Evolutionary conservation across 2,797 vertebrate species (phyloP).

Genomic region (Podarcis lilfordi): DNA sequence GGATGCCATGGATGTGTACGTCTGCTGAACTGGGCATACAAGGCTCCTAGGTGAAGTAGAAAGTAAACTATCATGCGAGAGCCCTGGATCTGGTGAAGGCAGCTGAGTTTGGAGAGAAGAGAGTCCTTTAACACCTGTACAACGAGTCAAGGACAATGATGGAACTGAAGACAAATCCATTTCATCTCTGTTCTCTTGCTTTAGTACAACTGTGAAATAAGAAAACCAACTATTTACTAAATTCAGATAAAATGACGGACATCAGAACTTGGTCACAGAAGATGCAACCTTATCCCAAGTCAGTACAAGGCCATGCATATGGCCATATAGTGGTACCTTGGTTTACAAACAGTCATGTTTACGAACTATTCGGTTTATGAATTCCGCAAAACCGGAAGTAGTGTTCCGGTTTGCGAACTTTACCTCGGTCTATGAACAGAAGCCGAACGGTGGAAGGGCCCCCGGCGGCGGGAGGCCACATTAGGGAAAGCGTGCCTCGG

Average conservation of each 20-base stretch:
- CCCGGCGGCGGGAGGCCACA: too few relatives aligned
- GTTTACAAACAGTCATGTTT: too few relatives aligned
- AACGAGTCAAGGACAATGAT: conserved; percentile 82
- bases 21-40: conserved; percentile 80
- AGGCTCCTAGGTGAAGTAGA: conserved; percentile 87
- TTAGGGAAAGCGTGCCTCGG: too few relatives aligned
- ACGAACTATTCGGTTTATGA: too few relatives aligned
- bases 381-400: too few relatives aligned
- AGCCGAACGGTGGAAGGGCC: too few relatives aligned
- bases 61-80: conserved; percentile 86
- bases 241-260: background rate
- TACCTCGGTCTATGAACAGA: too few relatives aligned
- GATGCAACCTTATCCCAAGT: background rate
- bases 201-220: conserved; percentile 88
- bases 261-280: background rate
- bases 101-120: conserved; percentile 84
- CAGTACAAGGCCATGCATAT: background rate
- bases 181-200: conserved; percentile 94
- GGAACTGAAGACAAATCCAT: conserved; percentile 86
- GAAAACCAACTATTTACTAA: conserved; percentile 42
- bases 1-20: conserved; percentile 76
- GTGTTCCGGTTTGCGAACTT: too few relatives aligned
- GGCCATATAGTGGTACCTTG: too few relatives aligned
- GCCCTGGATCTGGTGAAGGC: conserved; percentile 90
- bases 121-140: conserved; percentile 75